These are phyloP conservation scores for Xestia ashworthii DNA, from an alignment of 2,888 invertebrate genomes.

Conservation along the genomic window DNA sequence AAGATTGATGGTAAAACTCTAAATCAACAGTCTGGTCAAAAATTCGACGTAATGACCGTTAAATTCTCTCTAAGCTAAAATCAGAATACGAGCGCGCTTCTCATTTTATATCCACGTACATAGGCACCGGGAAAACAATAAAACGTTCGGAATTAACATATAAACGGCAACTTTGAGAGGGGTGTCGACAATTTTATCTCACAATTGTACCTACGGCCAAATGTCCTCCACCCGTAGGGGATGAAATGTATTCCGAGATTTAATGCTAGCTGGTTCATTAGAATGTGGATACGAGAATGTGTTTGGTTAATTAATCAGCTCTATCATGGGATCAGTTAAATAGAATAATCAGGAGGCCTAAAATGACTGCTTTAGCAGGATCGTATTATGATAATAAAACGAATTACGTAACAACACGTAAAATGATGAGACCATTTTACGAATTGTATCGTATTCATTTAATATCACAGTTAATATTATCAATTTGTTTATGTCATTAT, in stretches of 20 bases:
- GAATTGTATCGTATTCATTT: too few relatives aligned
- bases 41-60: conserved; percentile 29
- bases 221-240: conserved; percentile 55
- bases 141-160: conserved; percentile 77
- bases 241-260: conserved; percentile 56
- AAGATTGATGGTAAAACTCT: not conserved
- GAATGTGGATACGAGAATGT: conserved; percentile 32
- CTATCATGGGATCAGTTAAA: not conserved
- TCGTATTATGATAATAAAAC: too few relatives aligned
- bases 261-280: conserved; percentile 47
- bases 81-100: conserved; percentile 43
- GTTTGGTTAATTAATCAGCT: conserved; percentile 52
- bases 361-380: too few relatives aligned
- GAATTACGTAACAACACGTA: too few relatives aligned
- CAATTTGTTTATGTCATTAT: too few relatives aligned
- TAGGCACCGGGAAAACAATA: conserved; percentile 72
- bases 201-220: conserved; percentile 50
- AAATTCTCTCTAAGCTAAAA: conserved; percentile 39
- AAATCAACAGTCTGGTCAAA: not conserved
- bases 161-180: conserved; percentile 68
- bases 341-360: not conserved
- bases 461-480: too few relatives aligned
- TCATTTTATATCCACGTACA: conserved; percentile 64
- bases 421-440: too few relatives aligned
- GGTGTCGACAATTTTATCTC: conserved; percentile 59